Evolutionary conservation across 2,797 vertebrate genomes (phyloP).

Genomic region (Anguilla anguilla): DNA sequence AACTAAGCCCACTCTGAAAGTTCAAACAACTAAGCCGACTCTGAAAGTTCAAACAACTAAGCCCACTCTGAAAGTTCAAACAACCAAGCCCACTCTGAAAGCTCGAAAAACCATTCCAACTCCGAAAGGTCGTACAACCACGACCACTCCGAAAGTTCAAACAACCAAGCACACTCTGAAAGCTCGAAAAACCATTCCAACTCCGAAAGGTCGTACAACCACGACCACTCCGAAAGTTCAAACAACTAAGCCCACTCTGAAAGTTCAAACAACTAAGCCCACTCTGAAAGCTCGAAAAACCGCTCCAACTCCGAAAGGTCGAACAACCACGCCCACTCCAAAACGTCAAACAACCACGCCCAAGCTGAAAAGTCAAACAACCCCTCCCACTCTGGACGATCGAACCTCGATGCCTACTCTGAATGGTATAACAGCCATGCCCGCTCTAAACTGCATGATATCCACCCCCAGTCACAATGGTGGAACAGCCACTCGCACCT

Average conservation of each 20-base stretch:
- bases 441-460: too few relatives aligned
- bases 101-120: not conserved
- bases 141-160: conserved; percentile 40
- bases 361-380: not conserved
- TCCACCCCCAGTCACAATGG: too few relatives aligned
- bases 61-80: conserved; percentile 14
- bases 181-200: not conserved
- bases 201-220: too few relatives aligned
- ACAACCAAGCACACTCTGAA: conserved; percentile 48
- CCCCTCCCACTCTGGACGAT: not conserved
- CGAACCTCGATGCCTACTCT: too few relatives aligned
- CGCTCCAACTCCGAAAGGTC: conserved; percentile 43
- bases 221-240: conserved; percentile 34
- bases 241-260: conserved; percentile 38
- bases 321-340: conserved; percentile 52
- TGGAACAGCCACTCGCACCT: conserved; percentile 48
- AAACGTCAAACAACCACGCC: conserved; percentile 50
- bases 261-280: conserved; percentile 48
- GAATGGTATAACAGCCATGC: too few relatives aligned
- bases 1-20: conserved; percentile 37
- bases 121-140: conserved; percentile 52
- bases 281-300: not conserved
- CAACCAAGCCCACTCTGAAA: conserved; percentile 43
- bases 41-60: conserved; percentile 44
- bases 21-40: conserved; percentile 49